Base-by-base conservation (phyloP, 2,888 invertebrate genomes). In the Mythimna pallens region DNA sequence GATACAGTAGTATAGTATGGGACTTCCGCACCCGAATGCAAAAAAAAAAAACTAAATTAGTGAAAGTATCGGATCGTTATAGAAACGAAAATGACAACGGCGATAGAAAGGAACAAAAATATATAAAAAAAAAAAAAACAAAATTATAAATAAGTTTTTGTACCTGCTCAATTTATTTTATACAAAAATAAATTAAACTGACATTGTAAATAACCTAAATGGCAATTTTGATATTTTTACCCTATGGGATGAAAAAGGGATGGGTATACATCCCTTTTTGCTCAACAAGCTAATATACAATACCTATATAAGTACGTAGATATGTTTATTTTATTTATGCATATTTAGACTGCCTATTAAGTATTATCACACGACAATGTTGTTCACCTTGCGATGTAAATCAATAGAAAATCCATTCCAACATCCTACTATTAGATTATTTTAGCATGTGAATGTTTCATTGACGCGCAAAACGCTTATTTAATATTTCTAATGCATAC, bases 11-110 rank as follows among this genome's bases (percentile, higher is more conserved):
- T 43, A 34, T n/a, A 40, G 8, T 22, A 82, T 79, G 89, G 90
- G 88, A 91, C 91, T 89, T 93, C 93, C 92, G 91, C 70, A 81
- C 83, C 85, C 82, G 76, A 55, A 43, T 5, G 55, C 73, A 73
- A 82, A 84, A 85, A 75, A 86, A 25, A 81, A 84, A 85, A 70
- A 43, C 82, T 69, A 36, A 12, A 10, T 7, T 68, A 87, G 90
- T 87, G 92, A 93, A 93, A 93, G 92, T 90, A 82, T 82, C 71
- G 73, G 81, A 84, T 86, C 80, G 17, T 88, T 86, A 89, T 47
- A 47, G 7, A 20, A 90, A 82, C 61, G 83, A 86, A 75, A 82
- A 50, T 62, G 76, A 76, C 71, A 74, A 78, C 77, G 55, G 74
- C 62, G 62, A 40, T 12, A 17, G 17, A n/a, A 65, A 4, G 7